Evolutionary conservation across 1,140 invertebrate genomes (phyloP).

Genomic region (Drosophila nikananu): DNA sequence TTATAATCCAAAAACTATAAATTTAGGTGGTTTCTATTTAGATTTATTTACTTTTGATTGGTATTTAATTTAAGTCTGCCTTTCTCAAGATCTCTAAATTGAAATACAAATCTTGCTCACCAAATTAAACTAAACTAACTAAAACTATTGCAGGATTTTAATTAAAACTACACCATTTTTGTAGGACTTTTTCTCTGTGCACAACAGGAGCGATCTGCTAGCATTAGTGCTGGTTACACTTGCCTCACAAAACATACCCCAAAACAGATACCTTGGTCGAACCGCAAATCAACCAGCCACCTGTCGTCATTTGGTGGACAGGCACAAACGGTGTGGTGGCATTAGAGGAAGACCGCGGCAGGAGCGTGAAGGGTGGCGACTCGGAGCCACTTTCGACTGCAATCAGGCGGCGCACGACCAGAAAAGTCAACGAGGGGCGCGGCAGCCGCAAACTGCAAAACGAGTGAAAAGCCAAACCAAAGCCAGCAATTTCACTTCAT

Average conservation of each 20-base stretch:
- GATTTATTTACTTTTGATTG: not conserved
- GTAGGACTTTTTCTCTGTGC: slow-evolving; percentile 7
- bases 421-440: slow-evolving; percentile 36
- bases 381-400: slow-evolving; percentile 57
- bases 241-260: slow-evolving; percentile 28
- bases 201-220: slow-evolving; percentile 26
- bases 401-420: slow-evolving; percentile 43
- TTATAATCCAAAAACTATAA: not conserved
- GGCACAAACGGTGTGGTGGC: slow-evolving; percentile 54
- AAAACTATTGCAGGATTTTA: no score
- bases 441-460: slow-evolving; percentile 33
- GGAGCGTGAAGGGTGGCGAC: slow-evolving; percentile 13
- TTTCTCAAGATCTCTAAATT: not conserved
- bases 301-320: slow-evolving; percentile 63
- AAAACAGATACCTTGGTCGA: slow-evolving; percentile 26
- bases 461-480: slow-evolving; percentile 30
- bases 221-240: slow-evolving; percentile 34
- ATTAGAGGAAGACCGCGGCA: slow-evolving; percentile 39
- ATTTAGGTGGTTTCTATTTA: not conserved
- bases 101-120: no score
- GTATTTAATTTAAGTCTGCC: not conserved
- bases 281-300: slow-evolving; percentile 52
- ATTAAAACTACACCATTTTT: no score
- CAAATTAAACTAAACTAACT: no score
- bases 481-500: slow-evolving; percentile 70